Evolutionary conservation across 2,113 vertebrate species (phyloP).

Genomic region (Crotophaga sulcirostris): DNA sequence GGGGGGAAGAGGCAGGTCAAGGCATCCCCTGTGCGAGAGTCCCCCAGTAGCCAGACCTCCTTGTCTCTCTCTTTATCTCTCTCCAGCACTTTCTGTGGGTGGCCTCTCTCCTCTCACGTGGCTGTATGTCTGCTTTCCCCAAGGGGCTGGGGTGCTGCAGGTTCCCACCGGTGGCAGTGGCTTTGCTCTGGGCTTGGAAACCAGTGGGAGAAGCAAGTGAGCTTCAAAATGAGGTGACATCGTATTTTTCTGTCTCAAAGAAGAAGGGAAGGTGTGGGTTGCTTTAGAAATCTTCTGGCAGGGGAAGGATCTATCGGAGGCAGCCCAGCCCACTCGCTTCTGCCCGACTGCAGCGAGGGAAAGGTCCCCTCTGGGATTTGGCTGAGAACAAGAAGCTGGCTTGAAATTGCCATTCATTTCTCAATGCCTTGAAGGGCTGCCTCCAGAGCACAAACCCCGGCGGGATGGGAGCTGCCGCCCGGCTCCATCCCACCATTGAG

Average conservation of each 20-base stretch:
- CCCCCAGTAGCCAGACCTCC: not conserved
- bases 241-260: slow-evolving; percentile 32
- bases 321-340: slow-evolving; percentile 53
- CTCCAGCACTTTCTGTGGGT: not conserved
- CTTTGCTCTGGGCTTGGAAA: not conserved
- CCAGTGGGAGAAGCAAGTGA: not conserved
- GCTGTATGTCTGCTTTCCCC: slow-evolving; percentile 3
- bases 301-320: slow-evolving; percentile 35
- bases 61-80: not conserved
- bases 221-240: slow-evolving; percentile 4
- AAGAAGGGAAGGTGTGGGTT: slow-evolving; percentile 64
- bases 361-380: slow-evolving; percentile 42
- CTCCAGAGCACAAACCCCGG: not conserved
- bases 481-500: not conserved
- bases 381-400: slow-evolving; percentile 23
- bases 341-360: slow-evolving; percentile 29
- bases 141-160: not conserved
- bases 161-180: slow-evolving; percentile 1
- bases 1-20: not conserved
- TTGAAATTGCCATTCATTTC: slow-evolving; percentile 22
- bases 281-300: slow-evolving; percentile 57
- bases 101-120: slow-evolving; percentile 10
- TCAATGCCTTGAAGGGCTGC: not conserved
- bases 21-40: not conserved
- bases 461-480: not conserved